Conservation (phyloP, 2,113 vertebrate species). For the Phylloscopus whistleri region DNA sequence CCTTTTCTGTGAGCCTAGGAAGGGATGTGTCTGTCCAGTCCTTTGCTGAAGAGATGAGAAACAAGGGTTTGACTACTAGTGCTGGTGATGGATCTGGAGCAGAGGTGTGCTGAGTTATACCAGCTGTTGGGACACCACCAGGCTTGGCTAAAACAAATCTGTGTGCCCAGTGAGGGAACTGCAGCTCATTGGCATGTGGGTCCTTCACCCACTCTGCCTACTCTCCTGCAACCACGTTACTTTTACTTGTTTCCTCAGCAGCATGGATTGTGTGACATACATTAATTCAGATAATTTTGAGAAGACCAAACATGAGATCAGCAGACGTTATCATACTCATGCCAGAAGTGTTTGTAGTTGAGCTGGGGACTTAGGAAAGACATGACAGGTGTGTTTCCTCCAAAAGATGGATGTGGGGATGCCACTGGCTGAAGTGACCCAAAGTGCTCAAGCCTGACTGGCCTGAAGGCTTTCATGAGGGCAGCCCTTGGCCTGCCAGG, state of each 20-base stretch:
- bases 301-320: not conserved
- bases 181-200: rapidly evolving
- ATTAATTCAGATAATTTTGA: rapidly evolving
- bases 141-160: not conserved
- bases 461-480: not conserved
- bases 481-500: not conserved
- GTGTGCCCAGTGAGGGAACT: not conserved
- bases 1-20: not conserved
- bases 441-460: not conserved
- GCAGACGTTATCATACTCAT: not conserved
- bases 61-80: rapidly evolving
- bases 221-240: too few species aligned
- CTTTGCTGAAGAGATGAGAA: not conserved
- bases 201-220: not conserved
- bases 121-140: not conserved
- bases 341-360: rapidly evolving
- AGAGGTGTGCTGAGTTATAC: not conserved
- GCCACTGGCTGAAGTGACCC: not conserved
- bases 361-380: not conserved
- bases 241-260: not conserved
- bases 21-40: not conserved
- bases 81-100: not conserved
- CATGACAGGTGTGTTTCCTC: not conserved
- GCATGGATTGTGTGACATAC: rapidly evolving
- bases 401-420: not conserved